Base-by-base conservation (phyloP, 1,140 invertebrate genomes). In the Drosophila murphyi region DNA sequence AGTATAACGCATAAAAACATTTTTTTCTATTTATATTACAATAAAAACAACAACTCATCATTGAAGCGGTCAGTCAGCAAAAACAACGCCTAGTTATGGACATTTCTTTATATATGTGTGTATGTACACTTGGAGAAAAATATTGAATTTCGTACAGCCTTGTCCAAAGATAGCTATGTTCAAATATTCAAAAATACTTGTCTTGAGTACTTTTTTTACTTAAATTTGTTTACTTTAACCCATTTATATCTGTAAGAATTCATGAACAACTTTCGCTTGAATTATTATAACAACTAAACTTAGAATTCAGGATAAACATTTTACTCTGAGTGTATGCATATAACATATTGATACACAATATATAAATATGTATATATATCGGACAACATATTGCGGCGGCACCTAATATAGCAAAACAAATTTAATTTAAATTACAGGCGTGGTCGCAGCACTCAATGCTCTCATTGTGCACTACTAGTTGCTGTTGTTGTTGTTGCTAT, bases 391-490 rank as follows among this genome's bases (percentile, higher is more conserved):
- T 71, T 82, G 81, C 72, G 85, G 83, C 85, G 83, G 85, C 85
- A 89, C 85, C 85, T 89, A 89, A 89, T 89, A 89, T 89, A 89
- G 85, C 72, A 71, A 89, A 81, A 85, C 85, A 89, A 89, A 89
- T 89, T 89, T 89, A 89, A 89, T 89, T 89, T 89, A 89, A 89
- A 89, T 89, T 89, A 89, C 86, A 89, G 85, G 85, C 85, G 85
- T 89, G 85, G 85, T 89, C 85, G 82, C 76, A 61, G 70, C 76
- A 77, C 65, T 76, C 76, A 60, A 67, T 72, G 62, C 68, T 78
- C 68, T 68, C 71, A 73, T 77, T 77, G 71, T 68, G 62, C 62
- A 72, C 35, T 80, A 69, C 62, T 55, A 82, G 61, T 73, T 63
- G 61, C 52, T 48, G 67, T 50, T 76, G 67, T 47, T 70, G 56